These are phyloP conservation scores for Eilema griseolum DNA, from an alignment of 2,888 invertebrate genomes.

Conservation along the genomic window DNA sequence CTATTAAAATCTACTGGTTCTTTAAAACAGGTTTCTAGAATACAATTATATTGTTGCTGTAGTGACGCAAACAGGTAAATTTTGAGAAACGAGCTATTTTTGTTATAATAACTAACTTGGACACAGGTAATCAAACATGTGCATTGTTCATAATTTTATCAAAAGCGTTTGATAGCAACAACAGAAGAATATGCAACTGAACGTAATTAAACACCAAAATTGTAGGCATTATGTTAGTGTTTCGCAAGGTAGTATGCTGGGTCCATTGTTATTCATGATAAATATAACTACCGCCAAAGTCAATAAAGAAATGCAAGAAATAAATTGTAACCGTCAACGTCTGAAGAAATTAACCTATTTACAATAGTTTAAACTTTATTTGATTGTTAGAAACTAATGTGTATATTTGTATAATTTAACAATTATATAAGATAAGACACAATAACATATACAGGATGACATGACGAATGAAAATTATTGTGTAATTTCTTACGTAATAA, in stretches of 20 bases:
- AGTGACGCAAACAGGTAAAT: conserved; percentile 1
- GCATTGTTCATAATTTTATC: background rate
- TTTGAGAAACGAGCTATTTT: background rate
- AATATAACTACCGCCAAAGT: too few relatives aligned
- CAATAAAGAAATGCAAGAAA: background rate
- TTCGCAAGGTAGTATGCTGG: too few relatives aligned
- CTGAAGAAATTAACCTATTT: background rate
- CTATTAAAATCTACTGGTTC: background rate
- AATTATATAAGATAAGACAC: background rate
- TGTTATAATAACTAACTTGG: background rate
- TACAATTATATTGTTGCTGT: background rate
- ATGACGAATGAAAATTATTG: background rate
- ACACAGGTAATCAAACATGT: background rate
- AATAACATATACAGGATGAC: too few relatives aligned
- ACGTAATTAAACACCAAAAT: too few relatives aligned
- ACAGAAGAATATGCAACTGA: too few relatives aligned
- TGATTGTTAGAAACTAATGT: background rate
- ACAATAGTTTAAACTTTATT: background rate
- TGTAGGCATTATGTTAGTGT: too few relatives aligned
- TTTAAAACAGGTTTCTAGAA: background rate
- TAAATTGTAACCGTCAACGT: background rate
- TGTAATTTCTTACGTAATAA: background rate
- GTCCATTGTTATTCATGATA: too few relatives aligned
- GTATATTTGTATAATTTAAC: background rate
- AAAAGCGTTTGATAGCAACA: background rate